Percentiles rank a stretch among this genome's conserved stretches.
These are phyloP conservation scores for Cyprinodon brontotheroides DNA, from an alignment of 2,113 vertebrate genomes.

Conservation along the genomic window DNA sequence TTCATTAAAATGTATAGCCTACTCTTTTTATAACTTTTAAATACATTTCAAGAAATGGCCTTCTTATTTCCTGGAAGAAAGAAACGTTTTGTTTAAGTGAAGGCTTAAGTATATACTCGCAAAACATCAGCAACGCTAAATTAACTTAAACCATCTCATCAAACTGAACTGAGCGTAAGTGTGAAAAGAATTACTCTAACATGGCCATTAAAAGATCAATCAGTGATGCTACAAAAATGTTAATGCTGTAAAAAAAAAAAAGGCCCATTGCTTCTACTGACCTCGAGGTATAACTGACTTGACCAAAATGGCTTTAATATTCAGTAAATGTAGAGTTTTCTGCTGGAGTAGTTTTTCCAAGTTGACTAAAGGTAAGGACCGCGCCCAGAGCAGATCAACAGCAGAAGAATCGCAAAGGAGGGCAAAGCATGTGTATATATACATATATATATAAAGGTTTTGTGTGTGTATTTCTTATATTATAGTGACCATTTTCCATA, in stretches of 20 bases:
- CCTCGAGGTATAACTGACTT: neutral
- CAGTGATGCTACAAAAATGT: neutral
- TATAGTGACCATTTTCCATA: too few species aligned
- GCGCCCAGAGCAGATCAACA: neutral
- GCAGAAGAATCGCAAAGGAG: too few species aligned
- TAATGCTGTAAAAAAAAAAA: neutral
- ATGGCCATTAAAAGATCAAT: neutral
- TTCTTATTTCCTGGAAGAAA: neutral
- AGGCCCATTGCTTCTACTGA: neutral
- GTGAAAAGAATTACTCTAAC: too few species aligned
- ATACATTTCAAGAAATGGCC: neutral
- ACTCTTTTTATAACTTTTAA: neutral
- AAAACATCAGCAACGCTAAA: neutral
- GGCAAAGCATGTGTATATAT: too few species aligned
- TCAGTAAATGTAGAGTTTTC: neutral
- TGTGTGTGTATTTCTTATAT: too few species aligned
- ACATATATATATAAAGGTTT: too few species aligned
- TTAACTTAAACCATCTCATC: neutral
- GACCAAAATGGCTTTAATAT: neutral
- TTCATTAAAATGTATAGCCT: neutral
- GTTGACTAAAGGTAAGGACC: too few species aligned
- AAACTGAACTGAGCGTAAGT: neutral
- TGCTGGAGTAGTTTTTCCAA: too few species aligned
- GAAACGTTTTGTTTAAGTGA: neutral
- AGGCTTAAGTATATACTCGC: neutral